A percentile compares a stretch with the other conserved stretches of the same genome.
Conservation (phyloP, 2,113 vertebrate species). For the Gyps fulvus region DNA sequence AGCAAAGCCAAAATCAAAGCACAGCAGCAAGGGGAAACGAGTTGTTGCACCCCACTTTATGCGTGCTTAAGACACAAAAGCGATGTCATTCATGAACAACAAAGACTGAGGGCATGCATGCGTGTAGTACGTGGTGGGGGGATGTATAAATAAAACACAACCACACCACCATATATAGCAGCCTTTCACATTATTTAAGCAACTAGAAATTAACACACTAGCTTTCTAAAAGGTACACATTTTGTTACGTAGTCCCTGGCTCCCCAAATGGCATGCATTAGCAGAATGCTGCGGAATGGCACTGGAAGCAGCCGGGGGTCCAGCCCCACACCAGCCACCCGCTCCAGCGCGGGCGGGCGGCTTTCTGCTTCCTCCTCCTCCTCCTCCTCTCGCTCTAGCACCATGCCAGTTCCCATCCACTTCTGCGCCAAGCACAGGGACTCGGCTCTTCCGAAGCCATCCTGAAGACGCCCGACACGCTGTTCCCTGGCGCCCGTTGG, state of each 20-base stretch:
- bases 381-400: not conserved
- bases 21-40: not conserved
- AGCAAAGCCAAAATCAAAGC: not conserved
- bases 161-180: not conserved
- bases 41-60: not conserved
- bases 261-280: rapidly evolving
- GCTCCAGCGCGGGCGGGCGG: rapidly evolving
- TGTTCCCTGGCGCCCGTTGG: rapidly evolving
- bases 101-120: not conserved
- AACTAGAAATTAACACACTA: not conserved
- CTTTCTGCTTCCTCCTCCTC: not conserved
- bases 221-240: not conserved
- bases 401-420: rapidly evolving
- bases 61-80: not conserved
- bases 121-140: rapidly evolving
- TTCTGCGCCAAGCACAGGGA: not conserved
- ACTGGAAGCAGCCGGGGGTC: not conserved
- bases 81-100: rapidly evolving
- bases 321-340: not conserved
- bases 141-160: not conserved
- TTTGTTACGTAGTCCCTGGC: too few relatives aligned
- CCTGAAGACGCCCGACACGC: not conserved
- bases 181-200: not conserved
- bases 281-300: rapidly evolving
- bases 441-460: not conserved